phyloP scores from a whole-genome alignment of 2,797 vertebrate species.

The Myripristis murdjan region DNA sequence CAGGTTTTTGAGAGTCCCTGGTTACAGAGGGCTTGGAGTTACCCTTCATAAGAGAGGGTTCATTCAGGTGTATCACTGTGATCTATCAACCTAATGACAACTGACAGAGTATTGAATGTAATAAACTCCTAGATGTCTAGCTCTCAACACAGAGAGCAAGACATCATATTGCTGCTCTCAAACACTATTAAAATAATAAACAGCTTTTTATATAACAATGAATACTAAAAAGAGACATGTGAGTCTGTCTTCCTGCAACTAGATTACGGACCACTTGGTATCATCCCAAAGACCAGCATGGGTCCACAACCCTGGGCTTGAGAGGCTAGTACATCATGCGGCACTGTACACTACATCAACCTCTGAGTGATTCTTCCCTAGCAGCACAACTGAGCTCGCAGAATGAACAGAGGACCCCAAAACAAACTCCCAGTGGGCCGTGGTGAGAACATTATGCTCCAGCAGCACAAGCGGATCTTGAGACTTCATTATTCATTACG shows the following conservation, averaged over 20 bases:
- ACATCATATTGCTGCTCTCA: background rate
- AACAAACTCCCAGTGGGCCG: slow-evolving; percentile 19
- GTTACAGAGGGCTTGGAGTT: too few species aligned
- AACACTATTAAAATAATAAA: background rate
- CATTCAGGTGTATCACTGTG: too few species aligned
- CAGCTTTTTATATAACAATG: background rate
- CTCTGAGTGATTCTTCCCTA: slow-evolving; percentile 32
- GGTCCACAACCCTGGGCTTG: background rate
- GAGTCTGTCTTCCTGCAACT: background rate
- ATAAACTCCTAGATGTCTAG: too few species aligned
- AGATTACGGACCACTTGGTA: background rate
- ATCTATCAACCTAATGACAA: too few species aligned
- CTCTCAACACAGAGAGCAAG: background rate
- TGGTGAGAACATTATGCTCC: slow-evolving; percentile 26
- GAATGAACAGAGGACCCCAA: background rate
- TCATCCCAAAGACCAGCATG: slow-evolving; percentile 9
- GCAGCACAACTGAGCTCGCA: background rate
- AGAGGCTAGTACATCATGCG: slow-evolving; percentile 1
- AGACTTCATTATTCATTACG: slow-evolving; percentile 12
- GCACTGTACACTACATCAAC: slow-evolving; percentile 40
- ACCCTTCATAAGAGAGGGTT: too few species aligned
- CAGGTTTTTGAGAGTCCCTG: too few species aligned
- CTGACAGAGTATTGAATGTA: too few species aligned
- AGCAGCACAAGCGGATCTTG: slow-evolving; percentile 14
- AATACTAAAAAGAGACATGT: background rate